Conservation (phyloP, 23 tunicate species). For the Ascidia mentula region DNA sequence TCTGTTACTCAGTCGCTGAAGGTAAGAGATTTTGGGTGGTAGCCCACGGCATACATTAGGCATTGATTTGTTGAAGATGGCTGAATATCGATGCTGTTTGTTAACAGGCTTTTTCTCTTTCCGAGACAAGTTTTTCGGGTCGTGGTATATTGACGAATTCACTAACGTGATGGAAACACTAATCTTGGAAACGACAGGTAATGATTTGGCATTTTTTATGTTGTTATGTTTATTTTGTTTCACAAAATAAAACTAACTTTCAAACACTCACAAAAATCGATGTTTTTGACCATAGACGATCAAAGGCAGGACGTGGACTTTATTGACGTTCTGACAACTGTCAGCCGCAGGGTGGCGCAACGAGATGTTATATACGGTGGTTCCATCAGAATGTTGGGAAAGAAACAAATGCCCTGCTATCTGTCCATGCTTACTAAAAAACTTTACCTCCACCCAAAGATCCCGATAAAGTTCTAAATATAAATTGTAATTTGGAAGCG, state of each 20-base stretch:
- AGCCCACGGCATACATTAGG: no score
- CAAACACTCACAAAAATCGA: no score
- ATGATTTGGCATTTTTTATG: no score
- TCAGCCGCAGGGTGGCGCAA: slow-evolving; percentile 51
- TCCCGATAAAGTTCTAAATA: no score
- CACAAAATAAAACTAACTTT: no score
- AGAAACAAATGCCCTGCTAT: slow-evolving; percentile 91
- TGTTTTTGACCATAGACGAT: not conserved
- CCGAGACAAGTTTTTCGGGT: slow-evolving; percentile 79
- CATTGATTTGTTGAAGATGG: no score
- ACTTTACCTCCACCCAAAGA: slow-evolving; percentile 47
- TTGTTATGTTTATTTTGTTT: no score
- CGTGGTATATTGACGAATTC: slow-evolving; percentile 85
- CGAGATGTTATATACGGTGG: slow-evolving; percentile 52
- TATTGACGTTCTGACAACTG: slow-evolving; percentile 63
- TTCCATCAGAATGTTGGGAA: slow-evolving; percentile 32
- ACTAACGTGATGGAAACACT: slow-evolving; percentile 42
- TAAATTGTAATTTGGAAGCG: no score
- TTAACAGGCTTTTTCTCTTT: slow-evolving; percentile 83
- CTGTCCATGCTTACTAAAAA: slow-evolving; percentile 84
- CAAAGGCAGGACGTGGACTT: slow-evolving; percentile 32
- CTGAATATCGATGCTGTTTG: no score
- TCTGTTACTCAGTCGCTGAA: slow-evolving; percentile 89
- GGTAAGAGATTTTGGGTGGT: no score
- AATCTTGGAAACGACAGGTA: slow-evolving; percentile 15